Conservation (phyloP, 2,888 invertebrate genomes). For the Orchesella flavescens region DNA sequence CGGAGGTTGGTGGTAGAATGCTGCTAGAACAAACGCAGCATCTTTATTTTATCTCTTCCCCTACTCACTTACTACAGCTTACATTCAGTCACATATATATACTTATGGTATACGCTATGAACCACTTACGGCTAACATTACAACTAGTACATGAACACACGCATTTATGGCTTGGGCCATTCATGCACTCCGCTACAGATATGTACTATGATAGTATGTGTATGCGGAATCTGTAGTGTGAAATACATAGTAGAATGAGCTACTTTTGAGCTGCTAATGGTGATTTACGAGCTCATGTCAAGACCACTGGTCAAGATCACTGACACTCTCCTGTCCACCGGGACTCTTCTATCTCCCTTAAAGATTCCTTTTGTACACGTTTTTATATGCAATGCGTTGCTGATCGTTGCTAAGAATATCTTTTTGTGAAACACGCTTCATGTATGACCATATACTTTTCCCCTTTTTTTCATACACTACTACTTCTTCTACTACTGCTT, state of each 20-base stretch:
- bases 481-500: neutral
- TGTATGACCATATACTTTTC: neutral
- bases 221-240: neutral
- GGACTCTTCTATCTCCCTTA: constrained; percentile 62
- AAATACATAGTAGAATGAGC: constrained; percentile 25
- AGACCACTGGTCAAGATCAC: constrained; percentile 71
- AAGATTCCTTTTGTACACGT: constrained; percentile 48
- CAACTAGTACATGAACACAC: too few relatives aligned
- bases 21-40: too few relatives aligned
- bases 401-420: neutral
- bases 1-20: too few relatives aligned
- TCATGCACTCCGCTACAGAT: too few relatives aligned
- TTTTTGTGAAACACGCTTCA: neutral
- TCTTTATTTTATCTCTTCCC: too few relatives aligned
- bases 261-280: constrained; percentile 69
- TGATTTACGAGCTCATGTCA: constrained; percentile 72
- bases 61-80: too few relatives aligned
- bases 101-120: too few relatives aligned
- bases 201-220: too few relatives aligned
- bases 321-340: constrained; percentile 67
- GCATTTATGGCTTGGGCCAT: too few relatives aligned
- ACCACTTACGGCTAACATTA: too few relatives aligned
- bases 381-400: constrained; percentile 43
- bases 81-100: too few relatives aligned
- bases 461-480: neutral